Conservation (phyloP, 64 coral and sea anemone genomes). For the Porites australiensis region DNA sequence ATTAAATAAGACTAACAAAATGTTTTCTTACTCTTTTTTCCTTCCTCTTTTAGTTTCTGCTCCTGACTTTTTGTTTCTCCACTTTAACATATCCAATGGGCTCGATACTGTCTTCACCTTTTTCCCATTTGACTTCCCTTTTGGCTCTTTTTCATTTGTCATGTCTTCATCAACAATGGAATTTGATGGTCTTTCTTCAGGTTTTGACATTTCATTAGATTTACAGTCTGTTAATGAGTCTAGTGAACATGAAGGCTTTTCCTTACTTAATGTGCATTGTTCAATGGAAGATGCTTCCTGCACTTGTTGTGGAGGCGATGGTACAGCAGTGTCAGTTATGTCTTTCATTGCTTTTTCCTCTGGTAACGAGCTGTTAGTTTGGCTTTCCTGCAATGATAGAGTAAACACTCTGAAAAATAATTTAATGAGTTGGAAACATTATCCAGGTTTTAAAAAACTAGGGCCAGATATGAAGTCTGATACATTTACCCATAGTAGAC, state of each 20-base stretch:
- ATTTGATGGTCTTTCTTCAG: not conserved
- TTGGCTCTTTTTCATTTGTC: not conserved
- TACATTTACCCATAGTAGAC: too few relatives aligned
- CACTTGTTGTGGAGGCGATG: not conserved
- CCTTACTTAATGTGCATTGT: not conserved
- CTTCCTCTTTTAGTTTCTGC: conserved; percentile 18
- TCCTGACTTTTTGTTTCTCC: not conserved
- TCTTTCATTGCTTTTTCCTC: not conserved
- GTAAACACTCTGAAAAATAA: too few relatives aligned
- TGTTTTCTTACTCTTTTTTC: conserved; percentile 25
- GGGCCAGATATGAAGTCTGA: too few relatives aligned
- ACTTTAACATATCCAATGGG: not conserved
- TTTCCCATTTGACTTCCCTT: not conserved
- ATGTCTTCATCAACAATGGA: not conserved
- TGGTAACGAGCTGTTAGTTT: not conserved
- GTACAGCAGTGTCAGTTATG: not conserved
- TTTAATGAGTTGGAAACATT: too few relatives aligned
- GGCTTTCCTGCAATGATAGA: not conserved
- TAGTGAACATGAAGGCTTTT: not conserved
- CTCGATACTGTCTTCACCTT: not conserved
- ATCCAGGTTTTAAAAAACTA: too few relatives aligned
- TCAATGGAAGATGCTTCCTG: not conserved
- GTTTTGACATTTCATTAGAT: not conserved
- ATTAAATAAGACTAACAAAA: too few relatives aligned
- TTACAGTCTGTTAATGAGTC: not conserved